Base-by-base conservation (phyloP, 2,113 vertebrate species). In the Oryzias melastigma region DNA sequence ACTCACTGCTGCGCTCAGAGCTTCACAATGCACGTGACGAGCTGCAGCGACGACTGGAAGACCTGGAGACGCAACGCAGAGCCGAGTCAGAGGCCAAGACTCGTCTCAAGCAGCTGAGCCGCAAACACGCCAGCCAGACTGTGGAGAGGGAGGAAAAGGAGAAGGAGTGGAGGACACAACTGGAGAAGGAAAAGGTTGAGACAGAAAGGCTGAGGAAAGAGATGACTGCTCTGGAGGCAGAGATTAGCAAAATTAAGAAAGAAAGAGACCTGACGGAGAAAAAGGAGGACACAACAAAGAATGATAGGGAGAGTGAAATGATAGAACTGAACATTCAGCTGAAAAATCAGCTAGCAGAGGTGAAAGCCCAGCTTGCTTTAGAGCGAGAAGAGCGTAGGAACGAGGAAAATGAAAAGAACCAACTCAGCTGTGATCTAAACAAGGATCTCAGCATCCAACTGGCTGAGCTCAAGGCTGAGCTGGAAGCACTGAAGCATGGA, bases 101-200 rank as follows among this genome's bases (percentile, higher is more conserved):
- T 8, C 88, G 89, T 14, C 84, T 93, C 19, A 92, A 92, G 59
- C 91, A 92, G 81, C 83, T 91, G 3, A 85, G 85, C 61, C 87
- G 88, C 41, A 93, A 90, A 77, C 77, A 82, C 7, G 71, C 88
- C 10, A 76, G 64, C 40, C 85, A 87, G 61, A 52, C 68, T 1
- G 78, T 53, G 0, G 77, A 86, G 49, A 81, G 75, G 54, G 75
- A 78, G n/a, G 87, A 90, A 24, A 78, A 83, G 47, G 78, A 82
- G 24, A 82, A 66, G 29, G 81, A 84, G 53, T 85, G 74, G 61
- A 86, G 52, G 44, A 40, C 50, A n/a, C 77, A 91, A 27, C 62
- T 93, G 68, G 92, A 92, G 63, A 80, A 60, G 42, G 89, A 90
- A 67, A 90, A 58, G 65, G 59, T 59, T 3, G 89, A 91, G 45